Evolutionary conservation across 2,113 vertebrate species (phyloP).

Genomic region (Syrrhaptes paradoxus): DNA sequence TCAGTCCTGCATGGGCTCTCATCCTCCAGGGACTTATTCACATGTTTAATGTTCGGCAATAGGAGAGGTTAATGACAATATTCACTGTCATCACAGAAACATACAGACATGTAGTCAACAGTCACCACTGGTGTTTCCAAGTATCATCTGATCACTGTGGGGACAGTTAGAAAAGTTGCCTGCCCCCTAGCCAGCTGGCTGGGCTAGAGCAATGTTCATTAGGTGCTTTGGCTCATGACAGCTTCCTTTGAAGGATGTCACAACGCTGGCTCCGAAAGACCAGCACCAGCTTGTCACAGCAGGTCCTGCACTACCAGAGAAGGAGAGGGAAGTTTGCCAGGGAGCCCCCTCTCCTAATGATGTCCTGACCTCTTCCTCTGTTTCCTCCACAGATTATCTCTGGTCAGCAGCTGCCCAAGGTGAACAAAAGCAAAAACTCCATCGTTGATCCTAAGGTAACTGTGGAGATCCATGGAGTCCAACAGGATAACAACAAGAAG

Average conservation of each 20-base stretch:
- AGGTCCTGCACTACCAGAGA: not conserved
- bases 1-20: not conserved
- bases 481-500: constrained; percentile 78
- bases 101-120: not conserved
- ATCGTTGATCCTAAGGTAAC: constrained; percentile 93
- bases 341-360: not conserved
- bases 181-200: not conserved
- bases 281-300: not conserved
- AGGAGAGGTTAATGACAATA: not conserved
- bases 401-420: constrained; percentile 93
- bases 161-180: not conserved
- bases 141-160: not conserved
- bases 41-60: fast-evolving
- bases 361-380: not conserved
- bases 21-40: not conserved
- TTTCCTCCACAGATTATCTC: constrained; percentile 85
- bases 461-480: constrained; percentile 84
- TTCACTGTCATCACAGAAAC: not conserved
- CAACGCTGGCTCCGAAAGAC: not conserved
- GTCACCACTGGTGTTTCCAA: not conserved
- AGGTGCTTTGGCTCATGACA: not conserved
- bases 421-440: constrained; percentile 90
- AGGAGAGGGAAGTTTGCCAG: not conserved
- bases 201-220: not conserved
- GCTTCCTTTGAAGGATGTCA: not conserved